Conservation (phyloP, 2,113 vertebrate species). For the Formicarius rufipectus region DNA sequence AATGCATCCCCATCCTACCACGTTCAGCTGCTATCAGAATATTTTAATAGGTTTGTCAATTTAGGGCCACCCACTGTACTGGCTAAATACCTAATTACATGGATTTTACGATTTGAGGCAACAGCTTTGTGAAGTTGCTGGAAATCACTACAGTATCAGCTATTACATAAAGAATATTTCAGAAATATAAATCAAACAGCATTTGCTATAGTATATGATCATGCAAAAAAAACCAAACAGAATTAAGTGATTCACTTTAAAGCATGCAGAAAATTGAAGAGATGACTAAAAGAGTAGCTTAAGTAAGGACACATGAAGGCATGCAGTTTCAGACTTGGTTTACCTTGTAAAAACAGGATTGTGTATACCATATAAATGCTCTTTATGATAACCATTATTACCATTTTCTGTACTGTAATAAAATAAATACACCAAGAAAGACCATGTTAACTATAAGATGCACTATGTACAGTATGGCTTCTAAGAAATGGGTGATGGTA, state of each 20-base stretch:
- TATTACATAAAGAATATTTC: neutral
- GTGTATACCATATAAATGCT: slow-evolving; percentile 87
- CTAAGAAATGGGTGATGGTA: slow-evolving; percentile 32
- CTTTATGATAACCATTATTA: slow-evolving; percentile 98
- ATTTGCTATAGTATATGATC: neutral
- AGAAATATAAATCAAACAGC: neutral
- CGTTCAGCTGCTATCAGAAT: neutral
- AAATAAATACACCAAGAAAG: slow-evolving; percentile 80
- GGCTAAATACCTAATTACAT: neutral
- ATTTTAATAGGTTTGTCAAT: neutral
- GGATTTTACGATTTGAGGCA: neutral
- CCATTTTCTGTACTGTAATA: slow-evolving; percentile 94
- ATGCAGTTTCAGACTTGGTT: slow-evolving; percentile 68
- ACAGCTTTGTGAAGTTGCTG: neutral
- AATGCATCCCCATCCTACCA: neutral
- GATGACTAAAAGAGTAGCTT: neutral
- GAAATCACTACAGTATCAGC: neutral
- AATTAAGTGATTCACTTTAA: neutral
- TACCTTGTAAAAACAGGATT: slow-evolving; percentile 92
- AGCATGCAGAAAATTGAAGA: slow-evolving; percentile 22
- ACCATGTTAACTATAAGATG: slow-evolving; percentile 61
- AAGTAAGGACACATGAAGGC: slow-evolving; percentile 29
- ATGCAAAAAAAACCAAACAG: slow-evolving; percentile 24
- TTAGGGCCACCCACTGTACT: neutral
- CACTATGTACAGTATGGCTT: slow-evolving; percentile 36